Evolutionary conservation across 30 jellyfish, hydroid and myxozoan species (phyloP), one percentile per base, ranked within the genome.

Genomic region (Chrysaora quinquecirrha): DNA sequence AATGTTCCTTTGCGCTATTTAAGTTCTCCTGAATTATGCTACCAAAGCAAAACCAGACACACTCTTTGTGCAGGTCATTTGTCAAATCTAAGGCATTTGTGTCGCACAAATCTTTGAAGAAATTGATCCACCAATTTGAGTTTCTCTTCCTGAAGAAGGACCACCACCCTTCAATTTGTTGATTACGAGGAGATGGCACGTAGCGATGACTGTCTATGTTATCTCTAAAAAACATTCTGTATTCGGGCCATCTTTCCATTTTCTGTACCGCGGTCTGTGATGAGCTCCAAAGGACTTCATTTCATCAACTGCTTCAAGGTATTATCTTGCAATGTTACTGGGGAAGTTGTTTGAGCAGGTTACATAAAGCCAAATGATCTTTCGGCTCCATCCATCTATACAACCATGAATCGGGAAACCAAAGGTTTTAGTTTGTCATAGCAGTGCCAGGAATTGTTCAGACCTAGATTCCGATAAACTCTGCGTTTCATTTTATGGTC

Each of bases 401-500:
- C n/a, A n/a, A n/a, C n/a, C n/a, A n/a, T n/a, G n/a, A n/a, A n/a
- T n/a, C n/a, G n/a, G n/a, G n/a, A n/a, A n/a, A n/a, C n/a, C n/a
- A n/a, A n/a, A n/a, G n/a, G n/a, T n/a, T n/a, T n/a, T n/a, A n/a
- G n/a, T n/a, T n/a, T n/a, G n/a, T n/a, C n/a, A n/a, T n/a, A n/a
- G n/a, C n/a, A n/a, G n/a, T n/a, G n/a, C n/a, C n/a, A n/a, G n/a
- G n/a, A n/a, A n/a, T n/a, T n/a, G 23, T 20, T 58, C 12, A 22
- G 72, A 58, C 72, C 72, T 4, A 58, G 9, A 22, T 58, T 58
- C 28, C 72, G 23, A 58, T 58, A 58, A 9, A 19, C 58, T 43
- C 58, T 43, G 9, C 58, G 9, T 43, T 16, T 43, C 9, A 43
- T 9, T 14, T 54, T 27, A 6, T 30, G 50, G n/a, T 30, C 22